These are phyloP conservation scores for Tamandua tetradactyla DNA, from an alignment of 2,797 vertebrate genomes.

Conservation along the genomic window DNA sequence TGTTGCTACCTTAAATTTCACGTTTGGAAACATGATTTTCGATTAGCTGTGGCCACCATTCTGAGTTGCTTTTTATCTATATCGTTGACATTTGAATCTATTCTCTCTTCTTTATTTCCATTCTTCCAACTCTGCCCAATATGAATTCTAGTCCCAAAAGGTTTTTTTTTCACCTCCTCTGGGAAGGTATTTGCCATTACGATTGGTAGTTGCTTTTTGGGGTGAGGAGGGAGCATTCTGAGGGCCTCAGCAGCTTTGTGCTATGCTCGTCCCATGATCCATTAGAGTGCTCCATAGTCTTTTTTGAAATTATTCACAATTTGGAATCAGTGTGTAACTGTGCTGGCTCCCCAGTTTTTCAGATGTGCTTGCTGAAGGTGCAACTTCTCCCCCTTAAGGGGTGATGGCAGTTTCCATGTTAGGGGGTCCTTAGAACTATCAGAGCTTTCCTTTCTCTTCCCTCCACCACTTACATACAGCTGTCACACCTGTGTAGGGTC, in stretches of 20 bases:
- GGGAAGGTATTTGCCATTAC: background rate
- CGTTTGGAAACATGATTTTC: background rate
- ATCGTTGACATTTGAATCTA: fast-evolving
- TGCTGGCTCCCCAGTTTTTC: background rate
- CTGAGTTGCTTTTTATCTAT: background rate
- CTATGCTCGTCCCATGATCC: background rate
- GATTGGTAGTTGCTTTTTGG: background rate
- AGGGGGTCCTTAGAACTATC: background rate
- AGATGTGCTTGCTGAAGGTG: background rate
- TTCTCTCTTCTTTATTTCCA: background rate
- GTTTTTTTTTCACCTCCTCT: background rate
- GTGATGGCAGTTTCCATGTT: background rate
- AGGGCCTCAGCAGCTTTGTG: background rate
- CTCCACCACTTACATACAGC: background rate
- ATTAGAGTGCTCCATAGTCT: background rate
- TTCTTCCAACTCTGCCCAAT: background rate
- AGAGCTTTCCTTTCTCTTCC: background rate
- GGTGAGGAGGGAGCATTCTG: too few relatives aligned
- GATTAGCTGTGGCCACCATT: background rate
- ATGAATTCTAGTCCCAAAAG: background rate
- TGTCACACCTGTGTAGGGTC: background rate
- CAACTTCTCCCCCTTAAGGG: background rate
- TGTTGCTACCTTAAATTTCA: background rate
- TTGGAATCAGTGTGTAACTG: background rate
- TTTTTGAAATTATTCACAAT: background rate